Evolutionary conservation across 2,888 invertebrate genomes (phyloP).

Genomic region (Galerucella nymphaeae): DNA sequence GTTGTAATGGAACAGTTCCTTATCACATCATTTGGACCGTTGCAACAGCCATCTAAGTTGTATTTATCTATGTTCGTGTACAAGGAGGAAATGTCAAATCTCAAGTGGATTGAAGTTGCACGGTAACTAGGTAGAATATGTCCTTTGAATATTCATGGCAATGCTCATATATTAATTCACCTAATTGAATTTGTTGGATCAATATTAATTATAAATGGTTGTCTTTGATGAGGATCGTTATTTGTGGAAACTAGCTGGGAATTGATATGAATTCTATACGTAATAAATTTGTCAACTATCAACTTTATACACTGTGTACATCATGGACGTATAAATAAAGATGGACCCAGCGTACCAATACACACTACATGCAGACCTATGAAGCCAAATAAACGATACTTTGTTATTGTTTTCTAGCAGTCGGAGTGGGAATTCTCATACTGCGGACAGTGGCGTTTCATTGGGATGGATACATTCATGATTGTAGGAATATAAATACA

Average conservation of each 20-base stretch:
- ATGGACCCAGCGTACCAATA: no score
- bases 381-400: no score
- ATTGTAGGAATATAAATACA: no score
- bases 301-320: no score
- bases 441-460: no score
- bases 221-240: conserved; percentile 25
- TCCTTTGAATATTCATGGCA: conserved; percentile 39
- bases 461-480: no score
- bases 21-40: not conserved
- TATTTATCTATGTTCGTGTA: conserved; percentile 5
- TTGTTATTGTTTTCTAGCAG: no score
- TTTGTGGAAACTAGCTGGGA: conserved; percentile 15
- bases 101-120: conserved; percentile 30
- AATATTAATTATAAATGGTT: conserved; percentile 40
- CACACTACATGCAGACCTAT: no score
- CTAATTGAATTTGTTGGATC: conserved; percentile 45
- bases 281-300: not conserved
- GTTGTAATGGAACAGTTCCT: not conserved
- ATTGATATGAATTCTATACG: not conserved
- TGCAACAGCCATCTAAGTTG: not conserved
- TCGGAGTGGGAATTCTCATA: no score
- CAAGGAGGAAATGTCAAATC: conserved; percentile 23
- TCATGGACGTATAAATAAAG: no score
- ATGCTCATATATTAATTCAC: conserved; percentile 44
- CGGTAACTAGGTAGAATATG: conserved; percentile 25